These are phyloP conservation scores for Eupithecia tripunctaria DNA, from an alignment of 2,888 invertebrate species.

Conservation along the genomic window DNA sequence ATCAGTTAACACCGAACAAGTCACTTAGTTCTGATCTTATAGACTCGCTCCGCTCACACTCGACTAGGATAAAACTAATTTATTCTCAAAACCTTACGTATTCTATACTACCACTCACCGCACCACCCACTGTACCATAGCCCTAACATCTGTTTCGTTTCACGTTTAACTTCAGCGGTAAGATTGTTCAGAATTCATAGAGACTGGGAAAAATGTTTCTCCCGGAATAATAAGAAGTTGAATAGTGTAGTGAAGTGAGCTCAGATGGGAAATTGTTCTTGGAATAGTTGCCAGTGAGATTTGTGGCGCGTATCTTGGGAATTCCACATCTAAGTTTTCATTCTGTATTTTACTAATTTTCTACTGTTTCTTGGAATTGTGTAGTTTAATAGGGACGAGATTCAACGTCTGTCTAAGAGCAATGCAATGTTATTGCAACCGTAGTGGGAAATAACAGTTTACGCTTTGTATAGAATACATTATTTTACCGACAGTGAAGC, in stretches of 20 bases:
- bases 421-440: background rate
- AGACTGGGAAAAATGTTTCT: constrained; percentile 35
- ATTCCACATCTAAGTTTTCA: constrained; percentile 27
- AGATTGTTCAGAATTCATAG: constrained; percentile 39
- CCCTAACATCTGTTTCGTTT: constrained; percentile 20
- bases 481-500: background rate
- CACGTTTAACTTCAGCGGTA: constrained; percentile 33
- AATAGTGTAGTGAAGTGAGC: constrained; percentile 29
- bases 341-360: constrained; percentile 22
- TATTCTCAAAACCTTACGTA: background rate
- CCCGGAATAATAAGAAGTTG: constrained; percentile 33
- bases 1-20: no score
- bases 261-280: constrained; percentile 29
- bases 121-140: background rate
- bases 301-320: constrained; percentile 15
- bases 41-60: no score
- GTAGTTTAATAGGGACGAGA: background rate
- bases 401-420: constrained; percentile 1
- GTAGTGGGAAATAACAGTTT: background rate
- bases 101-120: background rate
- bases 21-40: no score
- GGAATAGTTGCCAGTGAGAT: constrained; percentile 26
- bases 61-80: no score
- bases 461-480: background rate
- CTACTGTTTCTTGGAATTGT: constrained; percentile 1